A percentile compares a stretch with the other conserved stretches of the same genome.
Conservation (phyloP, 2,797 vertebrate species). For the Sebastes kiyomatsui region DNA sequence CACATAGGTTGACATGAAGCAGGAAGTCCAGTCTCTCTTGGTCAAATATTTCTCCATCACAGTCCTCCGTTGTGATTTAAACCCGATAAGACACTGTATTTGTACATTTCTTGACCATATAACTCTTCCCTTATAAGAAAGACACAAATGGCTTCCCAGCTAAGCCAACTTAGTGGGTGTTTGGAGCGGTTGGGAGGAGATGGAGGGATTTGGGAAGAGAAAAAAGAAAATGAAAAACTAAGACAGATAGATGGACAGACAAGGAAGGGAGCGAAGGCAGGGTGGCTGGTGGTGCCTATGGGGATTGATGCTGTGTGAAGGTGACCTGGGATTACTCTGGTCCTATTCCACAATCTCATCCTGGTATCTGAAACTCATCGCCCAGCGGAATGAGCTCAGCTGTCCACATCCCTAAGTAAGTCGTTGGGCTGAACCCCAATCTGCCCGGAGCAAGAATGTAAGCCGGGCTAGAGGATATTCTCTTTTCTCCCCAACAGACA, state of each 20-base stretch:
- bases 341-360: conserved; percentile 68
- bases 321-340: conserved; percentile 72
- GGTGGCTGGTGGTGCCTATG: conserved; percentile 1
- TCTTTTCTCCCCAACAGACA: conserved; percentile 7
- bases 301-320: conserved; percentile 59
- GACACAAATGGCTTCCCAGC: not conserved
- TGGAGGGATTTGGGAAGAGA: not conserved
- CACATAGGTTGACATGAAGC: not conserved
- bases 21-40: not conserved
- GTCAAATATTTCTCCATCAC: not conserved
- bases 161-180: not conserved
- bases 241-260: conserved; percentile 21
- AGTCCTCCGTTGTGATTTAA: not conserved
- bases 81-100: not conserved
- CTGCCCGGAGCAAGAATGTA: conserved; percentile 41
- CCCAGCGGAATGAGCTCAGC: conserved; percentile 64
- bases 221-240: not conserved
- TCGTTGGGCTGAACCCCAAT: conserved; percentile 57
- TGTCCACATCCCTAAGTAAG: conserved; percentile 57
- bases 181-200: not conserved
- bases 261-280: not conserved
- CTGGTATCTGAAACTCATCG: conserved; percentile 71
- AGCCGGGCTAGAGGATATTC: conserved; percentile 41
- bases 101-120: not conserved
- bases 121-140: not conserved